A percentile compares a stretch with the other conserved stretches of the same genome.
Conservation (phyloP, 2,888 invertebrate species). For the Ormyrus labotus region DNA sequence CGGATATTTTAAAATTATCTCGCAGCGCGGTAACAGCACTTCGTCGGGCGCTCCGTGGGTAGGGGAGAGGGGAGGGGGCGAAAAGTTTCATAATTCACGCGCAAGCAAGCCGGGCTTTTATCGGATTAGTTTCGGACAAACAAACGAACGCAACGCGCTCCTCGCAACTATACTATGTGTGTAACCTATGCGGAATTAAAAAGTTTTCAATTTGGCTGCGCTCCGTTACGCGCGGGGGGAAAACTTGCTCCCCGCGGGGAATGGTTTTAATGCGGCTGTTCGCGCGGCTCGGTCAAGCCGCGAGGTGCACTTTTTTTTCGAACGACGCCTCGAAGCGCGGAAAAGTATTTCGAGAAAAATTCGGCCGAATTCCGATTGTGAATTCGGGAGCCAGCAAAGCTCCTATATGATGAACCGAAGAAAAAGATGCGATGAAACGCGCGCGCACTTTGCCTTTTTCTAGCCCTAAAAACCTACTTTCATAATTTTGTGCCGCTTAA, state of each 20-base stretch:
- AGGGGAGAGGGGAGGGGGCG: not conserved
- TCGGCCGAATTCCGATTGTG: too few relatives aligned
- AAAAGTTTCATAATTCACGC: conserved; percentile 51
- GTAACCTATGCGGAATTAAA: conserved; percentile 27
- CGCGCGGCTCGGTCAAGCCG: conserved; percentile 33
- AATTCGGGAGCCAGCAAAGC: too few relatives aligned
- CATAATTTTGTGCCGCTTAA: conserved; percentile 12
- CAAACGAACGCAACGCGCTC: conserved; percentile 31
- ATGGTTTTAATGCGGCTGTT: conserved; percentile 13
- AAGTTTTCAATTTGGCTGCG: conserved; percentile 38
- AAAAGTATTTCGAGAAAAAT: too few relatives aligned
- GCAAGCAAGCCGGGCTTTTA: conserved; percentile 32
- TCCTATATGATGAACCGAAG: too few relatives aligned
- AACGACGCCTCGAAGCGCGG: not conserved
- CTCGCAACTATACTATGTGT: not conserved
- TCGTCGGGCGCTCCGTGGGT: not conserved
- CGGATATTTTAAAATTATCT: conserved; percentile 10
- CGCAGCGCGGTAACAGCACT: not conserved
- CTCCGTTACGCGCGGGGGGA: too few relatives aligned
- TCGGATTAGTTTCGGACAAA: conserved; percentile 54
- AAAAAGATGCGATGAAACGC: conserved; percentile 6
- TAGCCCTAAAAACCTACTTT: conserved; percentile 37
- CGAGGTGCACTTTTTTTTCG: not conserved
- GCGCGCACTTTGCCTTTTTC: conserved; percentile 9
- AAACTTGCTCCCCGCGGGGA: not conserved